Evolutionary conservation across 2,113 vertebrate genomes (phyloP), one percentile per base, ranked within the genome.

Genomic region (Trichomycterus rosablanca): DNA sequence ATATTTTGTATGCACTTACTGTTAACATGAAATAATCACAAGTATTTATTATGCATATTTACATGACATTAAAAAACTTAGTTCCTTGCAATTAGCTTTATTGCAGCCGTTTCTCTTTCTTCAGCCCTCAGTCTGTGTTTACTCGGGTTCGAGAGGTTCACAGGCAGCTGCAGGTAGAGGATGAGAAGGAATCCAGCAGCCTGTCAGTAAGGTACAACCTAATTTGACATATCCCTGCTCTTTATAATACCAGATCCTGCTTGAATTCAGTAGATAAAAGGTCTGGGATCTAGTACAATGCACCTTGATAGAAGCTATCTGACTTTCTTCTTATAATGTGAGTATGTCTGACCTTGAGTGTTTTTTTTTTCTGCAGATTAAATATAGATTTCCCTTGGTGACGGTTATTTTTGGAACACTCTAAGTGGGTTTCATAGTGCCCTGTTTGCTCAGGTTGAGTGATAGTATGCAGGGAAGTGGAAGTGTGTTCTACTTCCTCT

Each of bases 71-170:
- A n/a, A n/a, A n/a, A n/a, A n/a, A n/a, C n/a, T n/a, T n/a, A n/a
- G n/a, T n/a, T n/a, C n/a, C n/a, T n/a, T n/a, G n/a, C n/a, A 48
- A 48, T 14, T 23, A 24, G 34, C 49, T 8, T 3, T 61, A 10
- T 26, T 15, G 37, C 30, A 18, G 4, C 9, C 34, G 42, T 2
- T 46, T 20, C 8, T 23, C 4, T 68, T 19, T 51, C 2, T 26
- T 43, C 20, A 51, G 81, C 78, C 85, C 83, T 57, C 68, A 83
- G 1, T 92, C 93, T 1, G 87, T 94, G 71, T 93, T 96, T 71
- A 88, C 87, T 69, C 89, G 87, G 14, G 86, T 93, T 58, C 84
- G 89, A 76, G 91, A 96, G 80, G 86, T 80, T 34, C 88, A 63
- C 68, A 82, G 84, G 42, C 83, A 83, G 78, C 83, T 86, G 59